Evolutionary conservation across 2,888 invertebrate genomes (phyloP).

Genomic region (Auanema freiburgensis): DNA sequence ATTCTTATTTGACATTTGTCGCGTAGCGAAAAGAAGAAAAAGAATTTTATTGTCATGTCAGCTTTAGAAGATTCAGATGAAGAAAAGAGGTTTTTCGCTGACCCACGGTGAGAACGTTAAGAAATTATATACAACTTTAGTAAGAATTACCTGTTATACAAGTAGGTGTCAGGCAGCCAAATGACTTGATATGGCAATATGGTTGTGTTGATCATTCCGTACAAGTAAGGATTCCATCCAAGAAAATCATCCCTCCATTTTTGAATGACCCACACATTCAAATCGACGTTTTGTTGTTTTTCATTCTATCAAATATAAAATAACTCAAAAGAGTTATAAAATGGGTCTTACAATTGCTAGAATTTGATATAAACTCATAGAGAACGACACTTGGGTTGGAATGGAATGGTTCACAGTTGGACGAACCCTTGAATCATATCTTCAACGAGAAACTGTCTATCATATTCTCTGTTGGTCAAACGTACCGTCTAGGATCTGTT

Average conservation of each 20-base stretch:
- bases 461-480: constrained; percentile 5
- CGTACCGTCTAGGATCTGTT: constrained; percentile 51
- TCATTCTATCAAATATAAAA: constrained; percentile 52
- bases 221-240: constrained; percentile 60
- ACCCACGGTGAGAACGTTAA: background rate
- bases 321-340: background rate
- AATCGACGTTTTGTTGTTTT: constrained; percentile 61
- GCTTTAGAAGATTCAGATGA: background rate
- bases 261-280: constrained; percentile 63
- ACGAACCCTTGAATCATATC: constrained; percentile 58
- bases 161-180: constrained; percentile 61
- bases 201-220: constrained; percentile 61
- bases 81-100: background rate
- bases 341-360: constrained; percentile 50
- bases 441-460: constrained; percentile 18
- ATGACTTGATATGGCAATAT: constrained; percentile 59
- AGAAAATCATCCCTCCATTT: constrained; percentile 63
- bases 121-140: background rate
- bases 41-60: background rate
- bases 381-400: constrained; percentile 56
- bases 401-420: constrained; percentile 56
- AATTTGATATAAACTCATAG: constrained; percentile 62
- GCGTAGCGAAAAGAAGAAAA: background rate
- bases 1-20: background rate
- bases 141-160: constrained; percentile 48